Percentiles rank a stretch among this genome's conserved stretches.
Evolutionary conservation across 2,797 vertebrate species (phyloP).

Genomic region (Notolabrus celidotus): DNA sequence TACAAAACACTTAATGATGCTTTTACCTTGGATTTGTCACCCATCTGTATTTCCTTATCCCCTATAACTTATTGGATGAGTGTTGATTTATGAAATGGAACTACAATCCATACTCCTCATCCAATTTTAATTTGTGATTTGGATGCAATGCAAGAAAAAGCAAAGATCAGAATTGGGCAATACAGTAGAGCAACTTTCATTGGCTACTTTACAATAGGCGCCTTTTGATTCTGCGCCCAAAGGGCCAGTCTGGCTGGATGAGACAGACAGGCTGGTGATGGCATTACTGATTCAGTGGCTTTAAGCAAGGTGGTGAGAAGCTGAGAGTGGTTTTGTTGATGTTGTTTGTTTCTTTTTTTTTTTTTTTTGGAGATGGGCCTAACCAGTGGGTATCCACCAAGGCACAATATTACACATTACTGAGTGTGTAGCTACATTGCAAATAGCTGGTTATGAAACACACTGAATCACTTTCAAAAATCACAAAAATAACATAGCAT

Average conservation of each 20-base stretch:
- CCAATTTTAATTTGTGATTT: slow-evolving; percentile 17
- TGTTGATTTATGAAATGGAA: not conserved
- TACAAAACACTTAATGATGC: not conserved
- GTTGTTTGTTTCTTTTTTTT: slow-evolving; percentile 11
- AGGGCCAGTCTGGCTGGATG: slow-evolving; percentile 17
- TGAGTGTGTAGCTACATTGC: slow-evolving; percentile 41
- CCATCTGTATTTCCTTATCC: slow-evolving; percentile 5
- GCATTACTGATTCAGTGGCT: slow-evolving; percentile 32
- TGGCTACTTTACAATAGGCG: slow-evolving; percentile 17
- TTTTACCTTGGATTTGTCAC: slow-evolving; percentile 7
- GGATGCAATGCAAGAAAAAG: slow-evolving; percentile 17
- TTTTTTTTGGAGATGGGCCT: slow-evolving; percentile 9
- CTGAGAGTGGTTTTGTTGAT: slow-evolving; percentile 18
- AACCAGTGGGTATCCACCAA: slow-evolving; percentile 33
- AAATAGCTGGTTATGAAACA: slow-evolving; percentile 67
- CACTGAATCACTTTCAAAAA: slow-evolving; percentile 57
- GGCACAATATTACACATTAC: slow-evolving; percentile 28
- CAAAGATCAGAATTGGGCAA: slow-evolving; percentile 16
- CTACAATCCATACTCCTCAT: slow-evolving; percentile 11
- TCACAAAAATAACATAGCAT: slow-evolving; percentile 59
- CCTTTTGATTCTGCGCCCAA: slow-evolving; percentile 31
- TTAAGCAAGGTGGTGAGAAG: slow-evolving; percentile 23
- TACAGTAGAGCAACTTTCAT: slow-evolving; percentile 24
- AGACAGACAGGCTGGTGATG: slow-evolving; percentile 10
- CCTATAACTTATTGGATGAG: slow-evolving; percentile 8